phyloP scores from a whole-genome alignment of 2,888 invertebrate species.

The Lutraria lutraria region DNA sequence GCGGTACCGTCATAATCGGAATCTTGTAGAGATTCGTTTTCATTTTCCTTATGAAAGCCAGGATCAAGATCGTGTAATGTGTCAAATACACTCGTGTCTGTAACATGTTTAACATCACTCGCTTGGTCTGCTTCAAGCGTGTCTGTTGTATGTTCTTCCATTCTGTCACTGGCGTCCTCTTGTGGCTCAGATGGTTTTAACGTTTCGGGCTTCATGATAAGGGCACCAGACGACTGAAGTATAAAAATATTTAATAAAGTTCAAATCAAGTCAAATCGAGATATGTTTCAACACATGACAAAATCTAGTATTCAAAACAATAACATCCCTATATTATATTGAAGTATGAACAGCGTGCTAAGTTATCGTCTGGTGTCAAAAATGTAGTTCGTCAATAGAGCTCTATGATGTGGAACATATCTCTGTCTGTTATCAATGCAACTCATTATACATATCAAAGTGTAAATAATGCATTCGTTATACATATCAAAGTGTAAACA shows the following conservation, averaged over 20 bases:
- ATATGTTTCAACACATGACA: not conserved
- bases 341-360: not conserved
- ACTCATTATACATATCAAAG: too few relatives aligned
- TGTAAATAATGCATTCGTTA: too few relatives aligned
- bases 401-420: not conserved
- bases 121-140: not conserved
- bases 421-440: too few relatives aligned
- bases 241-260: not conserved
- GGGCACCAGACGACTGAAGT: not conserved
- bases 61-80: slow-evolving; percentile 20
- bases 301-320: not conserved
- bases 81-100: not conserved
- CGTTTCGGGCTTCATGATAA: slow-evolving; percentile 28
- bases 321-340: not conserved
- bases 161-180: not conserved
- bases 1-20: slow-evolving; percentile 11
- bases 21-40: not conserved
- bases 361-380: not conserved
- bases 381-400: not conserved
- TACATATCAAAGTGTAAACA: too few relatives aligned
- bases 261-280: not conserved
- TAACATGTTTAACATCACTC: not conserved
- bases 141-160: not conserved
- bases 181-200: not conserved
- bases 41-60: not conserved